These are phyloP conservation scores for Drosophila rufa DNA, from an alignment of 1,140 invertebrate genomes.

Conservation along the genomic window DNA sequence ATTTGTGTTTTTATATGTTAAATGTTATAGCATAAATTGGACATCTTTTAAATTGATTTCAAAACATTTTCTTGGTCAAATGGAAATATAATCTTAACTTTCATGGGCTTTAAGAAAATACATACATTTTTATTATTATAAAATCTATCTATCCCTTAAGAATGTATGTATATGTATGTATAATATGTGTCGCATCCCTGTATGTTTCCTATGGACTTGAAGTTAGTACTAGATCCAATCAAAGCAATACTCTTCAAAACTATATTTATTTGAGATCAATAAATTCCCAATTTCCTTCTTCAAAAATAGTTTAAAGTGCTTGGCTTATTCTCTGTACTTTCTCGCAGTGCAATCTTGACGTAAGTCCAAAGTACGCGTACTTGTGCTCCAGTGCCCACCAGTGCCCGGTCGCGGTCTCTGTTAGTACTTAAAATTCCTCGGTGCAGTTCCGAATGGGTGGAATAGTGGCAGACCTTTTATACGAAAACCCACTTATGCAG, in stretches of 20 bases:
- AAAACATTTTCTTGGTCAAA: not conserved
- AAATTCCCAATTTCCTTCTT: not conserved
- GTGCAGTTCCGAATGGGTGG: constrained; percentile 47
- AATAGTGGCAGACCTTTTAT: constrained; percentile 33
- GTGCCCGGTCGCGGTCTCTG: constrained; percentile 27
- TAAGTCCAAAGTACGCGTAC: constrained; percentile 61
- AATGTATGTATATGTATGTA: too few species aligned
- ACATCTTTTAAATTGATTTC: too few species aligned
- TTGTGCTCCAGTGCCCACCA: constrained; percentile 47
- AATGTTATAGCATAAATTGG: too few species aligned
- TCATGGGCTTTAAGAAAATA: not conserved
- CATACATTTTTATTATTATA: too few species aligned
- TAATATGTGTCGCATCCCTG: too few species aligned
- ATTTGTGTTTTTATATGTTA: too few species aligned
- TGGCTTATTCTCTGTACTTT: not conserved
- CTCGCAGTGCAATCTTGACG: constrained; percentile 51
- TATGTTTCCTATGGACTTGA: not conserved
- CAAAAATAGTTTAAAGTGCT: not conserved
- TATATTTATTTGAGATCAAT: not conserved
- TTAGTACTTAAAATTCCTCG: constrained; percentile 72
- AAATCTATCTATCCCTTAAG: too few species aligned
- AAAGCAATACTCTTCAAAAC: not conserved
- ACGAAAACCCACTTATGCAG: constrained; percentile 33
- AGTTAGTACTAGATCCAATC: not conserved
- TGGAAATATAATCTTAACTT: not conserved